Percentiles rank a stretch among this genome's conserved stretches.
phyloP scores from a whole-genome alignment of 2,113 vertebrate genomes.

The Engraulis encrasicolus region DNA sequence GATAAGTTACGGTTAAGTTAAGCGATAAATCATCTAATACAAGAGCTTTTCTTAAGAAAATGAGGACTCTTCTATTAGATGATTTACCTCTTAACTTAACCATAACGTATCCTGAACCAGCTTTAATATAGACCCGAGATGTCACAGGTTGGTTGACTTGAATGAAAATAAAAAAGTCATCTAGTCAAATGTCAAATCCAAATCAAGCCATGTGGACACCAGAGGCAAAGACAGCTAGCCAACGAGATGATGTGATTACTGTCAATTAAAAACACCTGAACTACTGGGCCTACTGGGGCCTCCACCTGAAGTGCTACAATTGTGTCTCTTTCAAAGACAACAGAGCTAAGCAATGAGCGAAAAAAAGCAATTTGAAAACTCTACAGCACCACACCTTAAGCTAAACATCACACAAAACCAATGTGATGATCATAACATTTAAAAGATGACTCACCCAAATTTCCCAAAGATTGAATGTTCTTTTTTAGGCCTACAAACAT shows the following conservation, averaged over 20 bases:
- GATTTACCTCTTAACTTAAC: too few relatives aligned
- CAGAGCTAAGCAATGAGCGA: neutral
- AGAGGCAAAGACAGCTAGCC: neutral
- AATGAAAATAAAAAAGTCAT: neutral
- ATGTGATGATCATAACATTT: neutral
- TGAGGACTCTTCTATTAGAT: too few relatives aligned
- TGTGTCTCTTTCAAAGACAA: neutral
- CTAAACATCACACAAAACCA: neutral
- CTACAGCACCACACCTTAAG: neutral
- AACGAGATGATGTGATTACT: neutral
- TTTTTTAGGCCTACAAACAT: constrained; percentile 16
- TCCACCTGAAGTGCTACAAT: neutral
- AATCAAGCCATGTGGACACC: neutral
- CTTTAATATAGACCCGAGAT: too few relatives aligned
- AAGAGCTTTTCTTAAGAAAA: too few relatives aligned
- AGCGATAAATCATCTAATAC: too few relatives aligned
- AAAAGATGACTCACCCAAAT: neutral
- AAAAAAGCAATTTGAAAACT: neutral
- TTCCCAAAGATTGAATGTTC: neutral
- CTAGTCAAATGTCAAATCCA: too few relatives aligned
- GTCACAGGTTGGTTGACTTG: neutral
- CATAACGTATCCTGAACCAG: too few relatives aligned
- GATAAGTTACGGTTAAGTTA: too few relatives aligned
- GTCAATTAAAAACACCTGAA: neutral
- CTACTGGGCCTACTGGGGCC: too few relatives aligned